Conservation (phyloP, 2,888 invertebrate species). For the Ypsolopha sequella region DNA sequence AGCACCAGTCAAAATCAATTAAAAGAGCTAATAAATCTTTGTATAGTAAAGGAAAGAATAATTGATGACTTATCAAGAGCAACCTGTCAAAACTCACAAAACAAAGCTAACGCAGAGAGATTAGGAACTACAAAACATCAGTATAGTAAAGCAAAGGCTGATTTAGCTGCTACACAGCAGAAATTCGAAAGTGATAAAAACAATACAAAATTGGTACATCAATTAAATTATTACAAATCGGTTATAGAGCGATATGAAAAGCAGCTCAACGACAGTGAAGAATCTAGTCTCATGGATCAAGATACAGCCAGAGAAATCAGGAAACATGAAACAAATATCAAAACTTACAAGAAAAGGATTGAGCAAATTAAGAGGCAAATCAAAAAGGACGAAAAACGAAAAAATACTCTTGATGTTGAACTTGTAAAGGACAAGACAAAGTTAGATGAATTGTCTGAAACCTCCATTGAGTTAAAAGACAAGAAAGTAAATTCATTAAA, state of each 20-base stretch:
- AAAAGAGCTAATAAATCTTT: slow-evolving; percentile 78
- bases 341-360: slow-evolving; percentile 80
- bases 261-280: slow-evolving; percentile 43
- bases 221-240: slow-evolving; percentile 41
- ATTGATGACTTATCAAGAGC: slow-evolving; percentile 74
- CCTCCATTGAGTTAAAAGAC: slow-evolving; percentile 67
- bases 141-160: slow-evolving; percentile 69
- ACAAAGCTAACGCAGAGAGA: slow-evolving; percentile 68
- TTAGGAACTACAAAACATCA: slow-evolving; percentile 69
- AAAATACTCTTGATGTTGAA: slow-evolving; percentile 76
- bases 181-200: slow-evolving; percentile 74
- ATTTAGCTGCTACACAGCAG: slow-evolving; percentile 66
- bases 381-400: slow-evolving; percentile 80
- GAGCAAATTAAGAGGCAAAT: slow-evolving; percentile 80
- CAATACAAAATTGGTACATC: slow-evolving; percentile 31
- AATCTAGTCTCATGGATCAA: slow-evolving; percentile 64
- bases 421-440: slow-evolving; percentile 66
- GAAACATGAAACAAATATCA: slow-evolving; percentile 79
- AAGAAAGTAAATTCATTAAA: slow-evolving; percentile 70
- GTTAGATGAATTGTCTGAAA: slow-evolving; percentile 61
- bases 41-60: slow-evolving; percentile 76
- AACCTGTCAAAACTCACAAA: slow-evolving; percentile 38
- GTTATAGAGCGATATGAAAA: slow-evolving; percentile 43
- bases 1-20: slow-evolving; percentile 77
- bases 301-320: slow-evolving; percentile 75